A percentile compares a stretch with the other conserved stretches of the same genome.
Evolutionary conservation across 2,113 vertebrate species (phyloP).

Genomic region (Burhinus oedicnemus): DNA sequence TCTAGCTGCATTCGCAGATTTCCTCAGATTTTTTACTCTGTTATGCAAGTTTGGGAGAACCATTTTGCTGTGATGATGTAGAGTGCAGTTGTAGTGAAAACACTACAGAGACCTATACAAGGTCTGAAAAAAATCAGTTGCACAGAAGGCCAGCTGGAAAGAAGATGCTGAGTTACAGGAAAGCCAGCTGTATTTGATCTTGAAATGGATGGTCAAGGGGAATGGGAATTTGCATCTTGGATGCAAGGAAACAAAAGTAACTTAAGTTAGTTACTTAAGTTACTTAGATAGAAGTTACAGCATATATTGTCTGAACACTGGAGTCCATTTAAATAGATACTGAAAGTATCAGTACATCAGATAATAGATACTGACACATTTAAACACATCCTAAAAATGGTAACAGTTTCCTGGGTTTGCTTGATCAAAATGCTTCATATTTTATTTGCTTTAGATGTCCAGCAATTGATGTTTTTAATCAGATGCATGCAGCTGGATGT

Average conservation of each 20-base stretch:
- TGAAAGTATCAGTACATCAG: background rate
- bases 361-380: background rate
- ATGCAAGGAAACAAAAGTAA: background rate
- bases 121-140: background rate
- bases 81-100: background rate
- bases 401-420: background rate
- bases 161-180: background rate
- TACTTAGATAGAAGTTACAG: background rate
- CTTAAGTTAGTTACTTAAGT: too few relatives aligned
- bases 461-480: constrained; percentile 19
- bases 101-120: background rate
- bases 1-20: background rate
- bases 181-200: constrained; percentile 10
- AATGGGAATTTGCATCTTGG: background rate
- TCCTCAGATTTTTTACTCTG: background rate
- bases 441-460: background rate
- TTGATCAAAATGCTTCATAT: background rate
- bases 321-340: background rate
- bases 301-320: background rate
- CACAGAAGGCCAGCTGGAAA: background rate
- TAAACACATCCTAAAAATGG: background rate
- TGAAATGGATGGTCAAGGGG: background rate
- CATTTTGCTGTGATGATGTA: background rate
- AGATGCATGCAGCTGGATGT: background rate
- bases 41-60: background rate